These are phyloP conservation scores for Alosa sapidissima DNA, from an alignment of 2,797 vertebrate genomes.

Conservation along the genomic window DNA sequence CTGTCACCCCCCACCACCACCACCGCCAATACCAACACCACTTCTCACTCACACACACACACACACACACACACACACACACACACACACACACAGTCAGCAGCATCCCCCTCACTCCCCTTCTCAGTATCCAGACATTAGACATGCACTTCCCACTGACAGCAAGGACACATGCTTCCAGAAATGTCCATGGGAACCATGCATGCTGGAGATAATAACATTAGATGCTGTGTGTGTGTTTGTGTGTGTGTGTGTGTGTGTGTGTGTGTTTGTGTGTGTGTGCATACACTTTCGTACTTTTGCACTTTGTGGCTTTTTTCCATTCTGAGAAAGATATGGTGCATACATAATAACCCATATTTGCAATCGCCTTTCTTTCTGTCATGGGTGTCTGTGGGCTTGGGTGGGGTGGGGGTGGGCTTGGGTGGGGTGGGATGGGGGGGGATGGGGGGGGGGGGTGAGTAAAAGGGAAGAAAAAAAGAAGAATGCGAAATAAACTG, in stretches of 20 bases:
- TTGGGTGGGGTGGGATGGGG: neutral
- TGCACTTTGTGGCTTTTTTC: neutral
- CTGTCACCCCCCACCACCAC: neutral
- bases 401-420: neutral
- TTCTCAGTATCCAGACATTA: conserved; percentile 22
- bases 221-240: neutral
- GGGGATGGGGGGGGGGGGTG: neutral
- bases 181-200: conserved; percentile 25
- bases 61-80: neutral
- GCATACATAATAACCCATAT: conserved; percentile 13
- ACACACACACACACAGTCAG: neutral
- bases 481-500: conserved; percentile 51
- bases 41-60: too few relatives aligned
- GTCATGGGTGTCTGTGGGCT: neutral
- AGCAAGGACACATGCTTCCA: conserved; percentile 25
- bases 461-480: neutral
- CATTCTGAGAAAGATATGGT: neutral
- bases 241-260: neutral
- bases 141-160: conserved; percentile 20
- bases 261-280: conserved; percentile 7
- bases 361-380: conserved; percentile 11
- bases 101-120: neutral
- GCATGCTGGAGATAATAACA: conserved; percentile 22
- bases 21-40: neutral
- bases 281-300: neutral